phyloP scores from a whole-genome alignment of 2,888 invertebrate genomes.

The Diloba caeruleocephala region DNA sequence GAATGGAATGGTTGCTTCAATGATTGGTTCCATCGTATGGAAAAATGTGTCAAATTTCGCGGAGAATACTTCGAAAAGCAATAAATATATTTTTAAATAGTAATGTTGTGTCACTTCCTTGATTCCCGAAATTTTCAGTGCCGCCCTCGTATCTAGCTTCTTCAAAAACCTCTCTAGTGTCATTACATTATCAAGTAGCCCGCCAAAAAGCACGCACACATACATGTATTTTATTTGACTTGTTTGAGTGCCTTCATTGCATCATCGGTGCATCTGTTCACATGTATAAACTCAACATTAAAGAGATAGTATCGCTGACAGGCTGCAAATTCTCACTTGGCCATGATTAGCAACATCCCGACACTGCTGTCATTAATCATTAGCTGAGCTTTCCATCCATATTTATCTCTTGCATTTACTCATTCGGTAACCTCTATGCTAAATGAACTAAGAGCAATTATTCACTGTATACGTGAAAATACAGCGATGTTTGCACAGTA shows the following conservation, averaged over 20 bases:
- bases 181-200: too few species aligned
- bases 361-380: slow-evolving; percentile 66
- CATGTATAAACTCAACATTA: slow-evolving; percentile 44
- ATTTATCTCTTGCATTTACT: slow-evolving; percentile 23
- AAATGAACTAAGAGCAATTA: slow-evolving; percentile 45
- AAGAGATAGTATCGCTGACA: slow-evolving; percentile 52
- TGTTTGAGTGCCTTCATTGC: slow-evolving; percentile 6
- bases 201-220: not conserved
- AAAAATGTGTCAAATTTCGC: too few species aligned
- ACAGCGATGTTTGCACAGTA: slow-evolving; percentile 39
- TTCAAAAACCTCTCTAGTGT: too few species aligned
- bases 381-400: slow-evolving; percentile 64
- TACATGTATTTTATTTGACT: not conserved
- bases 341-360: slow-evolving; percentile 71
- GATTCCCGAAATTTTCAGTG: too few species aligned
- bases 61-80: too few species aligned
- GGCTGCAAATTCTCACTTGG: slow-evolving; percentile 61
- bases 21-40: too few species aligned
- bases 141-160: too few species aligned
- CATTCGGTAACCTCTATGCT: slow-evolving; percentile 37
- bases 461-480: slow-evolving; percentile 42
- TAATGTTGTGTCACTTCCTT: too few species aligned
- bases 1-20: too few species aligned
- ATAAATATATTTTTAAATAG: too few species aligned
- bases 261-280: slow-evolving; percentile 27